Evolutionary conservation across 2,113 vertebrate species (phyloP), one percentile per base, ranked within the genome.

Genomic region (Boleophthalmus pectinirostris): DNA sequence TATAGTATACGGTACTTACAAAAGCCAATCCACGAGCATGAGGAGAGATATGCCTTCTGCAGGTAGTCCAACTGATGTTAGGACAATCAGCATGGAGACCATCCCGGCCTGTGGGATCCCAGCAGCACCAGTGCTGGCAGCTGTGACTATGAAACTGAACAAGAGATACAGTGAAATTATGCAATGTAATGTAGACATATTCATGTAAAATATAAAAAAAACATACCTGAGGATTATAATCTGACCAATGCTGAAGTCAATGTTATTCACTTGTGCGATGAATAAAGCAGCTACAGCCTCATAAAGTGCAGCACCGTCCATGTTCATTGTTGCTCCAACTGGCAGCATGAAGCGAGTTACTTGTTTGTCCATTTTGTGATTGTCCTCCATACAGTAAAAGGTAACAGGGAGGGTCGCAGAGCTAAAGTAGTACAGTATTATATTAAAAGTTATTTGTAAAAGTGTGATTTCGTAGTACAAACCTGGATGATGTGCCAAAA

Each of bases 401-500:
- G 96, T 97, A 73, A 98, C 94, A 63, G 97, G 96, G 63, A 98
- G 90, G 0, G 96, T 97, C 0, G 95, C 95, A 6, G 95, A 96
- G 88, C 96, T 97, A 85, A 23, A 0, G 56, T n/a, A 20, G 21
- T 46, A 43, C 1, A 9, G 38, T 10, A 43, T 43, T 23, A 43
- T 3, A 20, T 4, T 20, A 35, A 16, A 16, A 11, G 16, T 63
- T 35, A 20, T 33, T 8, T 35, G 60, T 60, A 60, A 15, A 60
- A 29, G 16, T 18, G 18, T 35, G 2, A 64, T 38, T 71, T 2
- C 65, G 64, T 21, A 33, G 53, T 15, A 11, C 81, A 0, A 90
- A 97, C 95, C 93, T 96, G 85, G 95, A 98, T n/a, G 96, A 97
- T 0, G 95, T 98, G 70, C 95, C 95, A 82, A 97, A 92, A 35